These are phyloP conservation scores for Holacanthella duospinosa DNA, from an alignment of 2,888 invertebrate genomes.

Conservation along the genomic window DNA sequence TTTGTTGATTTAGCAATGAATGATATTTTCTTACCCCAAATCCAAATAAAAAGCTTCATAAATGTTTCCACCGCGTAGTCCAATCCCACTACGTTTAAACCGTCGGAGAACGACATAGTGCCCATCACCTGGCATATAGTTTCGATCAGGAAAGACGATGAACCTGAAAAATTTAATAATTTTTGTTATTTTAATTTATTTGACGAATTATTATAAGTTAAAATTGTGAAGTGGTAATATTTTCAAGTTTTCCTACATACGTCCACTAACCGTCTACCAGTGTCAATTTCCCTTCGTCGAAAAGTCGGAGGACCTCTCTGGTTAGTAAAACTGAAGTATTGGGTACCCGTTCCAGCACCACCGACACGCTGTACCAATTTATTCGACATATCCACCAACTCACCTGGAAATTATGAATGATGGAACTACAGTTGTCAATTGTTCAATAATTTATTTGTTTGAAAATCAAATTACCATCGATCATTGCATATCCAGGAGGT, in stretches of 20 bases:
- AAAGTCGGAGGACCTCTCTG: conserved; percentile 17
- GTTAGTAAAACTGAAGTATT: conserved; percentile 4
- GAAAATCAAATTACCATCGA: no score
- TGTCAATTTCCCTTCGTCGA: conserved; percentile 13
- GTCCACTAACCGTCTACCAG: no score
- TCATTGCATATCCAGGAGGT: neutral
- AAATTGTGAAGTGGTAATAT: no score
- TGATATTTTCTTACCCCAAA: conserved; percentile 5
- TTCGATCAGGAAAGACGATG: conserved; percentile 17
- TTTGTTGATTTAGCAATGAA: neutral
- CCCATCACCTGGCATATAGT: conserved; percentile 19
- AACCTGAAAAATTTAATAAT: no score
- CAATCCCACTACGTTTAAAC: neutral
- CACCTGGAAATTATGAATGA: no score
- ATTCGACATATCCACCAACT: conserved; percentile 17
- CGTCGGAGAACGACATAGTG: conserved; percentile 20
- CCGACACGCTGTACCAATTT: conserved; percentile 17
- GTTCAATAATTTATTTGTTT: no score
- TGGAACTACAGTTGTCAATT: no score
- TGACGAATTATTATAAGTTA: no score
- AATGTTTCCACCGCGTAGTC: neutral
- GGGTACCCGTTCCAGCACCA: conserved; percentile 11
- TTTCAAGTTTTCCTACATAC: no score
- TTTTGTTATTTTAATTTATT: no score
- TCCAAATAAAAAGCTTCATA: conserved; percentile 11